A percentile compares a stretch with the other conserved stretches of the same genome.
Evolutionary conservation across 2,797 vertebrate species (phyloP).

Genomic region (Karalla daura): DNA sequence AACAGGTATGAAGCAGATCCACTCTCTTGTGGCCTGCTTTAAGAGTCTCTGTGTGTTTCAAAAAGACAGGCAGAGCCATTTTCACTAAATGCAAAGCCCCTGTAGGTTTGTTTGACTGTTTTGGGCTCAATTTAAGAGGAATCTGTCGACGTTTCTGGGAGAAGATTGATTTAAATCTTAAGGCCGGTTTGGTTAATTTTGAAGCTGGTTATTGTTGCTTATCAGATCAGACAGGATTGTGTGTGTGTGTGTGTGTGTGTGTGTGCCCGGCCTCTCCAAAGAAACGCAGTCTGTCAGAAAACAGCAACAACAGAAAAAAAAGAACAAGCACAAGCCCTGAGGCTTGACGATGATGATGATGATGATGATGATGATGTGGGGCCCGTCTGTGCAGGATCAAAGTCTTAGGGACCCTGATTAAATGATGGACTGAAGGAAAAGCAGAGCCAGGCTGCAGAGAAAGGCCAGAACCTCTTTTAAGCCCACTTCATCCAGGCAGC

Average conservation of each 20-base stretch:
- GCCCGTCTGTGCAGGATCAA: slow-evolving; percentile 52
- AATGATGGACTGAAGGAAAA: slow-evolving; percentile 39
- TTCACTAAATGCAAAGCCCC: background rate
- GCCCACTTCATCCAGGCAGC: slow-evolving; percentile 39
- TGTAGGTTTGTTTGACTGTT: background rate
- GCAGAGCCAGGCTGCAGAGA: slow-evolving; percentile 25
- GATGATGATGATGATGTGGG: slow-evolving; percentile 19
- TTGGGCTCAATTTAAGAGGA: background rate
- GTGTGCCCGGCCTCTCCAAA: background rate
- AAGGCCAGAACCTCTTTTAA: slow-evolving; percentile 32
- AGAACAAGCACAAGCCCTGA: background rate
- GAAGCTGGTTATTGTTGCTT: no score
- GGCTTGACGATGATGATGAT: slow-evolving; percentile 22
- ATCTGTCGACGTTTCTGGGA: no score
- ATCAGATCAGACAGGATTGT: background rate
- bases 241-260: background rate
- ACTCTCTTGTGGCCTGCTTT: background rate
- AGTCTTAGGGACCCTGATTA: slow-evolving; percentile 54
- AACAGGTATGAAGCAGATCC: background rate
- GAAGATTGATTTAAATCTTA: background rate
- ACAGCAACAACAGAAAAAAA: background rate
- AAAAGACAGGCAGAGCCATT: background rate
- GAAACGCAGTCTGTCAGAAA: background rate
- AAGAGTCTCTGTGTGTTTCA: background rate
- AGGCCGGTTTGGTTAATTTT: background rate